phyloP scores from a whole-genome alignment of 2,888 invertebrate genomes.

The Pecten maximus region DNA sequence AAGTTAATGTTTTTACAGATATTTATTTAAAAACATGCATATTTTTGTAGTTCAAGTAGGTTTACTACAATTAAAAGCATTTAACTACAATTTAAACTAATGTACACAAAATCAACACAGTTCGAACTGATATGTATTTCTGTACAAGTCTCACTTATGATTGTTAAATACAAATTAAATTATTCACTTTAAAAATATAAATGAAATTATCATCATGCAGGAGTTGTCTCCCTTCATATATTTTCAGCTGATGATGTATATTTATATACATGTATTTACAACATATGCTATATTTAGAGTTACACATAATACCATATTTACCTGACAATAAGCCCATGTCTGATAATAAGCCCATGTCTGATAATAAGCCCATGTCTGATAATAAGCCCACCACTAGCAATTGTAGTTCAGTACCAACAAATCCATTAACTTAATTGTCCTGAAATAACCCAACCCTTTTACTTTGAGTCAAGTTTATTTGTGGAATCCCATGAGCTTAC shows the following conservation, averaged over 20 bases:
- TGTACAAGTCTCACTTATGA: not conserved
- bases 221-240: not conserved
- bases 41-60: not conserved
- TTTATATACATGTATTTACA: not conserved
- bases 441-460: no score
- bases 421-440: no score
- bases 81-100: not conserved
- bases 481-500: no score
- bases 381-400: no score
- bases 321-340: no score
- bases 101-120: not conserved
- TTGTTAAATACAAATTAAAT: no score
- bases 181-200: not conserved
- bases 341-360: no score
- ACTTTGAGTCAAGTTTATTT: no score
- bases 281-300: no score
- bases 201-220: not conserved
- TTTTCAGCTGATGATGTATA: not conserved
- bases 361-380: no score
- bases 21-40: not conserved
- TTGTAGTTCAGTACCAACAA: no score
- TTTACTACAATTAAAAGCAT: not conserved
- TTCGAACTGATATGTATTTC: not conserved
- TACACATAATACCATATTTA: no score
- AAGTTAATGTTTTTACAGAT: not conserved